Percentiles rank a stretch among this genome's conserved stretches.
Conservation (phyloP, 2,113 vertebrate genomes). For the Toxotes chatareus region DNA sequence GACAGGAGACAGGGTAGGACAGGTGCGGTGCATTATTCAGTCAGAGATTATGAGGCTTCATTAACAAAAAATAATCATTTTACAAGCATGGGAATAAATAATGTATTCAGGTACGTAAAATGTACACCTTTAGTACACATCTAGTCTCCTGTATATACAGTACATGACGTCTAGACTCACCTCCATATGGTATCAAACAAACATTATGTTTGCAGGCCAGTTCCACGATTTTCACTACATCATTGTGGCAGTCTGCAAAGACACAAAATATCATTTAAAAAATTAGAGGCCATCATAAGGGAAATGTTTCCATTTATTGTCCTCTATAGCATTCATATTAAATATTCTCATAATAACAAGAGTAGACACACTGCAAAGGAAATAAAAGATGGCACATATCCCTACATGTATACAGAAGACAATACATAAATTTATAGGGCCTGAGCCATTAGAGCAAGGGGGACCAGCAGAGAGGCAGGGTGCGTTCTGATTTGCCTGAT, state of each 20-base stretch:
- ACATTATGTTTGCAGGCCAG: slow-evolving; percentile 95
- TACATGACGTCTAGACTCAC: slow-evolving; percentile 81
- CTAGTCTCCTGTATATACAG: background rate
- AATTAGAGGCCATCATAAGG: slow-evolving; percentile 19
- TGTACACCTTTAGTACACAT: background rate
- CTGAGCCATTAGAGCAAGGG: slow-evolving; percentile 36
- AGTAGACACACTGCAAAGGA: slow-evolving; percentile 18
- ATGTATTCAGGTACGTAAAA: slow-evolving; percentile 1
- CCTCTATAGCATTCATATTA: slow-evolving; percentile 37
- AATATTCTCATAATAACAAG: slow-evolving; percentile 13
- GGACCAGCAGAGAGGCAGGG: slow-evolving; percentile 27
- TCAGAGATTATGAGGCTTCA: background rate
- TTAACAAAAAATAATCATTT: background rate
- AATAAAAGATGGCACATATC: slow-evolving; percentile 19
- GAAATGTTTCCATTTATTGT: slow-evolving; percentile 18
- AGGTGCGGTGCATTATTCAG: background rate
- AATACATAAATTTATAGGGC: slow-evolving; percentile 49
- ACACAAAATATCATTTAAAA: slow-evolving; percentile 29
- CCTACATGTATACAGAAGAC: slow-evolving; percentile 3
- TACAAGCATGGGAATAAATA: background rate
- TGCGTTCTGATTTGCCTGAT: slow-evolving; percentile 52
- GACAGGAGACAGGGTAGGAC: background rate
- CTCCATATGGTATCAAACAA: slow-evolving; percentile 98
- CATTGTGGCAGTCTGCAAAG: slow-evolving; percentile 91
- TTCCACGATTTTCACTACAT: slow-evolving; percentile 96